Conservation (phyloP, 2,888 invertebrate species). For the Mythimna pallens region DNA sequence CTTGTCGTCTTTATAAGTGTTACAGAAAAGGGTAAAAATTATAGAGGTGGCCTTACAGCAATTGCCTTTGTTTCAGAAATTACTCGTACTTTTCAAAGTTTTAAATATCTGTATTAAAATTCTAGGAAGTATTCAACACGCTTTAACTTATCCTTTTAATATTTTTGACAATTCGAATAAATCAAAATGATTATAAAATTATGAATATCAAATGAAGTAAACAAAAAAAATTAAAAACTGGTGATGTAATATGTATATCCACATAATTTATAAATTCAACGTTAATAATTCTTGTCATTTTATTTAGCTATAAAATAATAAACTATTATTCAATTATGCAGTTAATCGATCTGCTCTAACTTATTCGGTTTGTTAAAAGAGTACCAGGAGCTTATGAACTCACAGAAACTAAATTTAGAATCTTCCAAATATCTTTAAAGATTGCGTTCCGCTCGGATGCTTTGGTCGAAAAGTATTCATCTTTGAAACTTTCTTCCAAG, state of each 20-base stretch:
- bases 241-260: neutral
- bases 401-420: slow-evolving; percentile 33
- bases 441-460: slow-evolving; percentile 15
- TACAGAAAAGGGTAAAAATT: slow-evolving; percentile 49
- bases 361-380: slow-evolving; percentile 3
- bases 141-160: neutral
- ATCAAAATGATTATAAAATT: neutral
- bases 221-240: neutral
- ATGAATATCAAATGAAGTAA: slow-evolving; percentile 1
- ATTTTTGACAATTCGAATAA: slow-evolving; percentile 2
- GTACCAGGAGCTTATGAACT: slow-evolving; percentile 19
- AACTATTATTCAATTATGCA: neutral
- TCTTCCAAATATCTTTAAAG: slow-evolving; percentile 31
- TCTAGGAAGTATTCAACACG: neutral
- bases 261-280: neutral
- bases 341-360: neutral
- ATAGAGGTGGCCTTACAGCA: slow-evolving; percentile 16
- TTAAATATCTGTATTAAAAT: too few species aligned
- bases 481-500: slow-evolving; percentile 26
- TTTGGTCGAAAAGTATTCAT: slow-evolving; percentile 35
- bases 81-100: slow-evolving; percentile 19
- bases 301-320: neutral
- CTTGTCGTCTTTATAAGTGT: slow-evolving; percentile 42
- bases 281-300: neutral
- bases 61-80: slow-evolving; percentile 19